These are phyloP conservation scores for Rhogogaster chlorosoma DNA, from an alignment of 2,888 invertebrate genomes.

Conservation along the genomic window DNA sequence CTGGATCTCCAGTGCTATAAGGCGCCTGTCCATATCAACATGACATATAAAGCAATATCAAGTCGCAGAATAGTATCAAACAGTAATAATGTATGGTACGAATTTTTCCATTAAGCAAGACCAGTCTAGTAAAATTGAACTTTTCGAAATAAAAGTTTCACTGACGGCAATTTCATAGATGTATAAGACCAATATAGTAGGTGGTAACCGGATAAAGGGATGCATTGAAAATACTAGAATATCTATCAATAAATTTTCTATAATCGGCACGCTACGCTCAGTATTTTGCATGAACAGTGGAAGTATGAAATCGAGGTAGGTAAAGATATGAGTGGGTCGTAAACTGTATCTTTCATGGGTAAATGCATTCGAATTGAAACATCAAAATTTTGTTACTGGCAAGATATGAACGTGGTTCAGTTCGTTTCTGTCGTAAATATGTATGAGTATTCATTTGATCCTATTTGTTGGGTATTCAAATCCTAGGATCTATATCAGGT, in stretches of 20 bases:
- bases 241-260: conserved; percentile 12
- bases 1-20: background rate
- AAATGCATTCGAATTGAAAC: conserved; percentile 6
- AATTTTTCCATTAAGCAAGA: background rate
- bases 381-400: background rate
- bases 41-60: background rate
- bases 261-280: conserved; percentile 7
- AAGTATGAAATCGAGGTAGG: conserved; percentile 5
- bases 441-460: background rate
- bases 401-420: background rate
- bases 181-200: background rate
- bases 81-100: background rate
- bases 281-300: background rate
- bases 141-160: background rate
- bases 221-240: conserved; percentile 14
- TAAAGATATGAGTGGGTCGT: background rate
- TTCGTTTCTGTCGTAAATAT: background rate
- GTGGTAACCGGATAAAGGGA: conserved; percentile 11
- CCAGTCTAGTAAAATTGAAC: background rate
- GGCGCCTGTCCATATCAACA: background rate
- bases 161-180: background rate
- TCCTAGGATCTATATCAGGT: background rate
- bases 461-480: background rate
- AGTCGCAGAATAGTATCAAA: background rate
- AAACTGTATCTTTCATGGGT: conserved; percentile 14